These are phyloP conservation scores for Hippocampus guttulatus DNA, from an alignment of 2,113 vertebrate genomes.

Conservation along the genomic window DNA sequence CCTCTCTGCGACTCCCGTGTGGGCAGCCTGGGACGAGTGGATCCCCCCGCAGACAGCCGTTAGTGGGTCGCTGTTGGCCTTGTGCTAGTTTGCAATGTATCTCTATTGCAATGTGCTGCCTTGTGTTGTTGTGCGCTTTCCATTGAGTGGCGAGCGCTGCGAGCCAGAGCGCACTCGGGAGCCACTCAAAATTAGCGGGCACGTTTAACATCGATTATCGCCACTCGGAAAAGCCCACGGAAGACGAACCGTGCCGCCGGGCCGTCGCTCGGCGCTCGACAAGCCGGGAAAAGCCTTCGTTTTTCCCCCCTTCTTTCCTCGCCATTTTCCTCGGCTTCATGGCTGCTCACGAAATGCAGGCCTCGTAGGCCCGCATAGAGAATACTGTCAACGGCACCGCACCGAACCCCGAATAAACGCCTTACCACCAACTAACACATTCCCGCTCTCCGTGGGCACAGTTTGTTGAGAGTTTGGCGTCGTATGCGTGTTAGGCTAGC, in stretches of 20 bases:
- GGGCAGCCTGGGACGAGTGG: constrained; percentile 46
- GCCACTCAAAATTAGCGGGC: constrained; percentile 96
- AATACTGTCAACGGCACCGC: constrained; percentile 42
- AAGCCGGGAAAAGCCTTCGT: constrained; percentile 73
- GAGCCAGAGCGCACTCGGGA: constrained; percentile 80
- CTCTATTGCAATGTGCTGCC: constrained; percentile 70
- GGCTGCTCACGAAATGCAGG: constrained; percentile 88
- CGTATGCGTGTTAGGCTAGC: constrained; percentile 20
- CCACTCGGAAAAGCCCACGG: constrained; percentile 74
- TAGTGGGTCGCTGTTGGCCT: constrained; percentile 80
- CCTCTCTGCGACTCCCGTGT: constrained; percentile 66
- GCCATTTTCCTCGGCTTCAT: constrained; percentile 90
- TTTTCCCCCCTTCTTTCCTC: constrained; percentile 70
- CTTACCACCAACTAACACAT: constrained; percentile 12
- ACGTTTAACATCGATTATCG: constrained; percentile 93
- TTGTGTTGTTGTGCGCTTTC: constrained; percentile 70
- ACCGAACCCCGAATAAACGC: constrained; percentile 26
- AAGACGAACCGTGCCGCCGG: constrained; percentile 64
- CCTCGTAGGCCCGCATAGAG: constrained; percentile 83
- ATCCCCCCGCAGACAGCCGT: constrained; percentile 40
- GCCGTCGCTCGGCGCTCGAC: constrained; percentile 49
- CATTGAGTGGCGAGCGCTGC: constrained; percentile 60
- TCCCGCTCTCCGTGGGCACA: background rate
- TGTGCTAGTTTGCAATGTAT: constrained; percentile 74
- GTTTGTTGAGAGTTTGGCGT: constrained; percentile 28